Base-by-base conservation (phyloP, 2,888 invertebrate species). In the Hirtodrosophila confusa region DNA sequence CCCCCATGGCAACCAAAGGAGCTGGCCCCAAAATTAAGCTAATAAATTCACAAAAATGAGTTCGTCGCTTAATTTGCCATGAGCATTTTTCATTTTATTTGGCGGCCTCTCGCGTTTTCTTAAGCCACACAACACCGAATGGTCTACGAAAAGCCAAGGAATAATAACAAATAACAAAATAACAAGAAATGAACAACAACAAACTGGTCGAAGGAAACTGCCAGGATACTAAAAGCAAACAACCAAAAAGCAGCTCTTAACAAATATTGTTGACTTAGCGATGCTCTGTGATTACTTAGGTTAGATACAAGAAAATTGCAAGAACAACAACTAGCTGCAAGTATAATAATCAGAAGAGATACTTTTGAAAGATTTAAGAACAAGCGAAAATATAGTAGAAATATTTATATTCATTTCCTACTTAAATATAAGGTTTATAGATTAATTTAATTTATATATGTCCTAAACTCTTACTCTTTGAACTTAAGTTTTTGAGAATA, bases 61-160 rank as follows among this genome's bases (percentile, higher is more conserved):
- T 83, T 86, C 87, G 87, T 69, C 85, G 86, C 83, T 83, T 83
- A 86, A 83, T 83, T 83, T 86, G 87, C 85, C 78, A 80, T 84
- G 66, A 83, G 82, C 86, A 86, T 82, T 82, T 82, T 83, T 82
- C 82, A 82, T 83, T 86, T 82, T 67, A 75, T 79, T 75, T 61
- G 72, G 72, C 80, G 70, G 35, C 63, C 74, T 17, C 45, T 36
- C 45, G 36, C 54, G 33, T 40, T 45, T 44, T 39, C 43, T 61
- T 66, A 56, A 69, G 69, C 64, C 60, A 45, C 56, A 54, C 50
- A 56, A 54, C 62, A 48, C 45, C 11, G 45, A 66, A 54, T 56
- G 73, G 43, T 55, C 50, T 41, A 31, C 33, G 41, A 49, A 62
- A 67, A 55, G 56, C 63, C 37, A 63, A 51, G 55, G 47, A 64